Evolutionary conservation across 2,113 vertebrate genomes (phyloP).

Genomic region (Tympanuchus pallidicinctus): DNA sequence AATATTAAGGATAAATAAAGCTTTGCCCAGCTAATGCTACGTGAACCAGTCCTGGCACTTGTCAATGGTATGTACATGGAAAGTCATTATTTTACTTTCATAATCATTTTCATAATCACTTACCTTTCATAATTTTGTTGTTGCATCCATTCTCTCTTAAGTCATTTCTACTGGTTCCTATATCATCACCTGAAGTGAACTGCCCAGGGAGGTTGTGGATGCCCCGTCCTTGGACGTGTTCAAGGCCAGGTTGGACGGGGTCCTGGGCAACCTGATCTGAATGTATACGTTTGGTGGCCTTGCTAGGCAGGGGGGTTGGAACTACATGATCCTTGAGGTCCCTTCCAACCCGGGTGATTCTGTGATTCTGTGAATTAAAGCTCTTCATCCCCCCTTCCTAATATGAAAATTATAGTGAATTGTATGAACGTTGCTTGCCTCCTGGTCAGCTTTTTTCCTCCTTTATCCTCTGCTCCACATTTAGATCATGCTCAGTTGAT

Average conservation of each 20-base stretch:
- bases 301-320: too few species aligned
- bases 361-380: background rate
- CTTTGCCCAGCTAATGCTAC: background rate
- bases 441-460: background rate
- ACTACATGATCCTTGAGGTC: too few species aligned
- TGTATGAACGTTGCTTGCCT: background rate
- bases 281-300: too few species aligned
- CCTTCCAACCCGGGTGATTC: too few species aligned
- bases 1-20: background rate
- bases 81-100: background rate
- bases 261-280: too few species aligned
- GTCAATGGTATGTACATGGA: background rate
- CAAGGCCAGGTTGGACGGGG: too few species aligned
- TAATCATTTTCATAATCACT: background rate
- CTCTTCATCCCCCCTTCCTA: background rate
- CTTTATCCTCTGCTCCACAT: rapidly evolving
- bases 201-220: too few species aligned
- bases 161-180: background rate
- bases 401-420: background rate
- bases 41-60: background rate
- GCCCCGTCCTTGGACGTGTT: too few species aligned
- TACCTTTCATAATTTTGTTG: background rate
- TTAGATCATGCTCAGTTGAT: background rate
- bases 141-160: background rate
- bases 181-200: background rate